Conservation (phyloP, 2,888 invertebrate genomes). For the Agrochola lota region DNA sequence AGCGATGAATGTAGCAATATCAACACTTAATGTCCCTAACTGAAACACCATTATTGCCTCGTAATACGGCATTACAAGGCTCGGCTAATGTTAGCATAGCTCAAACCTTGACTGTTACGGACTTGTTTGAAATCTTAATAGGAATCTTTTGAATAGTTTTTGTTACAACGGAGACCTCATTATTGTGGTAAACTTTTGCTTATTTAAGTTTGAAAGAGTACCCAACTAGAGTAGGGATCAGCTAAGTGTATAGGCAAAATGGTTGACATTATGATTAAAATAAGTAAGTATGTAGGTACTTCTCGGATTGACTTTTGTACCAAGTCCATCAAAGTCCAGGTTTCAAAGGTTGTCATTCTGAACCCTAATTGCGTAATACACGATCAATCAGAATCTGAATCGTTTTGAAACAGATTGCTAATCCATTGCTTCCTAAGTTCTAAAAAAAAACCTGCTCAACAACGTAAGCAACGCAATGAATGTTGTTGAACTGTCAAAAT, state of each 20-base stretch:
- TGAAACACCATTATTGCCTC: slow-evolving; percentile 46
- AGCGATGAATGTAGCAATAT: slow-evolving; percentile 52
- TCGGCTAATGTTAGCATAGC: slow-evolving; percentile 25
- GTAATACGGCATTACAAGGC: slow-evolving; percentile 46
- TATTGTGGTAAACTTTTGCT: slow-evolving; percentile 24
- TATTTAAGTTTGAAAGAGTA: slow-evolving; percentile 3
- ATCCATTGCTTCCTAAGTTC: too few species aligned
- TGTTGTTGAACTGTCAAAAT: too few species aligned
- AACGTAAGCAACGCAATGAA: too few species aligned
- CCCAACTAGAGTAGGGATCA: slow-evolving; percentile 5
- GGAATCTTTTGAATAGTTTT: slow-evolving; percentile 56
- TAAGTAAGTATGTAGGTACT: background rate
- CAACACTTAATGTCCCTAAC: slow-evolving; percentile 48
- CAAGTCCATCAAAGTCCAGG: background rate
- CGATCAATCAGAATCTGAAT: too few species aligned
- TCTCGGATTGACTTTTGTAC: background rate
- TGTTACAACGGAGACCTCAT: slow-evolving; percentile 27
- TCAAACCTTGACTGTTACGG: slow-evolving; percentile 48
- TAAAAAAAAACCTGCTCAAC: too few species aligned
- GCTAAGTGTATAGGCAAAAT: background rate
- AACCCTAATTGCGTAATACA: too few species aligned
- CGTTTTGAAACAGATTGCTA: too few species aligned
- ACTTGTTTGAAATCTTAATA: slow-evolving; percentile 54
- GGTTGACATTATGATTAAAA: too few species aligned
- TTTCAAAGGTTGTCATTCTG: background rate